A percentile compares a stretch with the other conserved stretches of the same genome.
Conservation (phyloP, 2,113 vertebrate genomes). For the Acanthochromis polyacanthus region DNA sequence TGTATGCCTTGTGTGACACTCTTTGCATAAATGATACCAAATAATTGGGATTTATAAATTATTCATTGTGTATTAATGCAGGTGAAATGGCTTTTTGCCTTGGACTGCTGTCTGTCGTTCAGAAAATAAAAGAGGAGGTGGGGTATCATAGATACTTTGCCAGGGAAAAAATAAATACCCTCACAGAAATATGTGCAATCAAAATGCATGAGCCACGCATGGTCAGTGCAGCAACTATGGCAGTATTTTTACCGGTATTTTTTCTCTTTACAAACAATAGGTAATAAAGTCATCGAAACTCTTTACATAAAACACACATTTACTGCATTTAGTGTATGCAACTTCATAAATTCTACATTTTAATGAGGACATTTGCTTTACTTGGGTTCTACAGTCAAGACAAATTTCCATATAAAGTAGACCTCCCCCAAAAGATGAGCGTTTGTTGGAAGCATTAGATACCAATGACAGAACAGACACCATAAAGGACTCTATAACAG, state of each 20-base stretch:
- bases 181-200: constrained; percentile 79
- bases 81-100: constrained; percentile 93
- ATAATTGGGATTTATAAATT: constrained; percentile 99
- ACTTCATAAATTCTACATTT: neutral
- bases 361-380: neutral
- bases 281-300: neutral
- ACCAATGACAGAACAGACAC: too few species aligned
- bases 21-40: constrained; percentile 99
- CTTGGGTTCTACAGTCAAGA: neutral
- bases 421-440: neutral
- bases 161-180: constrained; percentile 75
- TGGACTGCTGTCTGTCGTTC: constrained; percentile 85
- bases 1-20: constrained; percentile 98
- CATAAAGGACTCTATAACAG: accelerated
- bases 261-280: constrained; percentile 42
- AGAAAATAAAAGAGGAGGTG: constrained; percentile 84
- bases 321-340: neutral
- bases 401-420: neutral
- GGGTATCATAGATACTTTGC: constrained; percentile 81
- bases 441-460: too few species aligned
- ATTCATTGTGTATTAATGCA: constrained; percentile 98
- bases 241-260: constrained; percentile 34
- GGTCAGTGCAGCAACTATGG: constrained; percentile 54
- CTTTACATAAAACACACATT: constrained; percentile 3
- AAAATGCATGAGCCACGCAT: constrained; percentile 80